Evolutionary conservation across 1,140 invertebrate genomes (phyloP).

Genomic region (Drosophila pseudoobscura): DNA sequence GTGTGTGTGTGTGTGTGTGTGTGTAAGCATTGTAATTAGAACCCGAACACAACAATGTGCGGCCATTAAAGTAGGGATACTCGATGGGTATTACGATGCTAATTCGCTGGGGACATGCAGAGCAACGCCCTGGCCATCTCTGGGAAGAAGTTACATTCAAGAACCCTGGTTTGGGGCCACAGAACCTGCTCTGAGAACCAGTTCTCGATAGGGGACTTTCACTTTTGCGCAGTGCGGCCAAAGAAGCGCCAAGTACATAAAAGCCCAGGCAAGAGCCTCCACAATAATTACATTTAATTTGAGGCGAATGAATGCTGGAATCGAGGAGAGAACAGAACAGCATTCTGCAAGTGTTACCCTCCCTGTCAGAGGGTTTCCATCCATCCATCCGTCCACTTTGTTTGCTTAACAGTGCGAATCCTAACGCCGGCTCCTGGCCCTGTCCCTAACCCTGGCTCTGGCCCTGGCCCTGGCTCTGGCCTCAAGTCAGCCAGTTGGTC

Average conservation of each 20-base stretch:
- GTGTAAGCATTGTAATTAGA: constrained; percentile 68
- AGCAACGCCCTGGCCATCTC: too few species aligned
- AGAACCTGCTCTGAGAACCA: constrained; percentile 35
- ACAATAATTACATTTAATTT: constrained; percentile 80
- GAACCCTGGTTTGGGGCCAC: not conserved
- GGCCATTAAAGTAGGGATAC: constrained; percentile 40
- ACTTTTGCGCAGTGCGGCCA: constrained; percentile 42
- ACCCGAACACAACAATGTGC: constrained; percentile 36
- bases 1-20: constrained; percentile 31
- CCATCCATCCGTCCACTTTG: constrained; percentile 33
- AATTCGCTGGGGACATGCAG: constrained; percentile 15
- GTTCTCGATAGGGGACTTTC: constrained; percentile 52
- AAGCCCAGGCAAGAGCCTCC: constrained; percentile 10
- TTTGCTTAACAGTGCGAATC: constrained; percentile 75
- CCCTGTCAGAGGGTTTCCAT: too few species aligned
- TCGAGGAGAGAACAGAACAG: constrained; percentile 9
- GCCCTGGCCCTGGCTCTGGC: not conserved
- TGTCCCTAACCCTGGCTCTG: not conserved
- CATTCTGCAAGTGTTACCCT: constrained; percentile 30
- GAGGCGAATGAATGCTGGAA: constrained; percentile 55
- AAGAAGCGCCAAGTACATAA: constrained; percentile 47
- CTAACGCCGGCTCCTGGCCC: constrained; percentile 52
- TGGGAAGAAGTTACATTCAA: too few species aligned
- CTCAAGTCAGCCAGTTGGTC: constrained; percentile 45
- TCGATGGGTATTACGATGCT: constrained; percentile 51